Evolutionary conservation across 2,797 vertebrate genomes (phyloP).

Genomic region (Peromyscus nudipes): DNA sequence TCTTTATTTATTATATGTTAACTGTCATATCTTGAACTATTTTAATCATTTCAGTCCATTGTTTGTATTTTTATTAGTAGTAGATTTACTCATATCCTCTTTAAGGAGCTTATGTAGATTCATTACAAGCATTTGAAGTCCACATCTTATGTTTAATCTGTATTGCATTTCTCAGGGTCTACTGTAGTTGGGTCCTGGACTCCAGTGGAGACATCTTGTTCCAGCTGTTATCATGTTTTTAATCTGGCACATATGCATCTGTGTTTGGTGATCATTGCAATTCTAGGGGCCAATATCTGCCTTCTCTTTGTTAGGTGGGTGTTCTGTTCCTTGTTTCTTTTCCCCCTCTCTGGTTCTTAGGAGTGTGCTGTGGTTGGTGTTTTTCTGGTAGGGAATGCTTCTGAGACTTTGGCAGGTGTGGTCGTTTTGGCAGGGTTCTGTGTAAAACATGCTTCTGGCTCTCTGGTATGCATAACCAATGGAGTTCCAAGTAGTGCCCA

Average conservation of each 20-base stretch:
- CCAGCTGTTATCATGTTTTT: neutral
- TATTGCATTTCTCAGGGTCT: neutral
- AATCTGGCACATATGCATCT: neutral
- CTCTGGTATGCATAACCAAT: neutral
- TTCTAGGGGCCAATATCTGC: neutral
- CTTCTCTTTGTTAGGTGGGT: neutral
- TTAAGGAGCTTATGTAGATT: neutral
- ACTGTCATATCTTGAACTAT: neutral
- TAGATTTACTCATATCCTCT: neutral
- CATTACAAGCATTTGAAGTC: neutral
- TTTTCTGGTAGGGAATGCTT: no score
- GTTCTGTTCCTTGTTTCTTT: neutral
- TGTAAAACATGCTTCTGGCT: neutral
- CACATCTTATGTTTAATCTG: neutral
- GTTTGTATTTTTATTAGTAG: neutral
- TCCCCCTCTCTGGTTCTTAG: neutral
- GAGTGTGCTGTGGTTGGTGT: neutral
- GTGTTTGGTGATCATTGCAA: neutral
- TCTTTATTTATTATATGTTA: neutral
- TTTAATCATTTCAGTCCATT: neutral
- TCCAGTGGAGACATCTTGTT: neutral
- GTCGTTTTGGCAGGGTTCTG: no score
- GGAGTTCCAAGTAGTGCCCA: no score
- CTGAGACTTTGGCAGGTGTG: neutral
- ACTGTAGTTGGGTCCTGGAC: neutral